Base-by-base conservation (phyloP, 2,888 invertebrate genomes). In the Mythimna impura region DNA sequence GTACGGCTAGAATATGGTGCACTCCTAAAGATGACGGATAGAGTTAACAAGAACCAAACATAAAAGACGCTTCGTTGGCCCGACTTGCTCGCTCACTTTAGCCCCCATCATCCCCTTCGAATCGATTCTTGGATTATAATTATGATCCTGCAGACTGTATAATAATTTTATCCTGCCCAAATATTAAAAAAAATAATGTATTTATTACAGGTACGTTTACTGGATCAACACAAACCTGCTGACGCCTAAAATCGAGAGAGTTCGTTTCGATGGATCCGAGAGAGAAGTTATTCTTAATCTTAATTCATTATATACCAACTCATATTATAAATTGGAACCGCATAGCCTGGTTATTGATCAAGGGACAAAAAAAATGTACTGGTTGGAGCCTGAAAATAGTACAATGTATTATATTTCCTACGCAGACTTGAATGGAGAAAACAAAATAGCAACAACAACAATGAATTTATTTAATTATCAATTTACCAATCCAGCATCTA, bases 401-500 rank as follows among this genome's bases (percentile, higher is more conserved):
- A 2, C 3, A 17, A 8, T 1, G 8, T 30, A 17, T 9, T 0
- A 0, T 0, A 3, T 57, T 57, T 30, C 8, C 17, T 3, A 9
- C 3, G 17, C 57, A 14, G 57, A 30, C 17, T 30, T 57, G 17
- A 8, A 57, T 17, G 57, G 30, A 0, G 5, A 30, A 0, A 55
- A 57, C 17, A 30, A 57, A 57, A 57, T 0, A 57, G 1, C 0
- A 2, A 6, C 17, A 17, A 2, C 7, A 8, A 3, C 8, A 3
- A 1, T 17, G 3, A 0, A 14, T 6, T 1, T 57, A 1, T 0
- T 1, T 17, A 8, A 2, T 17, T 8, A 30, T 1, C 3, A 17
- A 1, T 30, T 30, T 30, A 0, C 17, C 1, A 57, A 57, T 57
- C 57, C 30, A 8, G 0, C 30, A 17, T 17, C 17, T 3, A 30